A percentile compares a stretch with the other conserved stretches of the same genome.
Conservation (phyloP, 2,888 invertebrate genomes). For the Cylindroiulus punctatus region DNA sequence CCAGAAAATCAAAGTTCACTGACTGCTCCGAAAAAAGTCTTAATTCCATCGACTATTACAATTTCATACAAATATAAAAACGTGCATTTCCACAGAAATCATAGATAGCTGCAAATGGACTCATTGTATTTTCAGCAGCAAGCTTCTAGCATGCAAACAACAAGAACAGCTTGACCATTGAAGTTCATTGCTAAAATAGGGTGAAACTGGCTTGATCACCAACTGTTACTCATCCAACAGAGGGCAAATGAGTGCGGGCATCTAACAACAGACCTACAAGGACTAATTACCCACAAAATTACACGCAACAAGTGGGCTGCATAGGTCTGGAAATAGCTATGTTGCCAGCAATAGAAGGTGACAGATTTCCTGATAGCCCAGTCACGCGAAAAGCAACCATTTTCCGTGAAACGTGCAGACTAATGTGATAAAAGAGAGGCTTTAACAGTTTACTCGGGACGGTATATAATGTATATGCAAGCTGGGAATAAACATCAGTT, state of each 20-base stretch:
- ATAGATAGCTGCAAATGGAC: no score
- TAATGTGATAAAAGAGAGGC: background rate
- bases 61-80: no score
- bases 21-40: no score
- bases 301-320: background rate
- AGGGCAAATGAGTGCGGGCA: background rate
- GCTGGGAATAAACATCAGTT: background rate
- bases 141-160: no score
- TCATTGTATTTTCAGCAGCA: no score
- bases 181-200: background rate
- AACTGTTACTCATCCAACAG: conserved; percentile 12
- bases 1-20: no score
- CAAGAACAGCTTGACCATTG: no score
- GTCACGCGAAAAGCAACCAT: background rate
- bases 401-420: background rate
- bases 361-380: background rate
- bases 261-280: background rate
- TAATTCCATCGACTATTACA: no score
- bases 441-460: background rate
- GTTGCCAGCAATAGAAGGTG: background rate
- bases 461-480: conserved; percentile 10
- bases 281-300: conserved; percentile 11
- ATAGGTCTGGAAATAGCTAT: background rate
- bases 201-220: background rate
- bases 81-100: no score